Base-by-base conservation (phyloP, 1,140 invertebrate species). In the Himalopsyche phryganea region DNA sequence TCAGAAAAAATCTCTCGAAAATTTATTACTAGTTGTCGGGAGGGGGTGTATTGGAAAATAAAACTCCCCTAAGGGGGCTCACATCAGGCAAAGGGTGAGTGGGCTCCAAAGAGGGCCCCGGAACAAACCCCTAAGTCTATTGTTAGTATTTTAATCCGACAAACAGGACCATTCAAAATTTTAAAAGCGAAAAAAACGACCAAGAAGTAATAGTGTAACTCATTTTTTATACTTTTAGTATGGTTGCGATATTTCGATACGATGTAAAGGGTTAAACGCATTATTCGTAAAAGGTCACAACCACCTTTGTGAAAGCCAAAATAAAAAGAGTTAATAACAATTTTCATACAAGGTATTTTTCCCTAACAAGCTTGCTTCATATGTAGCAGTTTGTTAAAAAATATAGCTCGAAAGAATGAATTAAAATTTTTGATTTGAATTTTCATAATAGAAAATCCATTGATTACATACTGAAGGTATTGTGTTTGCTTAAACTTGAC, bases 111-210 rank as follows among this genome's bases (percentile, higher is more conserved):
- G 28, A 48, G 46, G 35, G 42, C 15, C 32, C 28, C 49, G 44
- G 32, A 23, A 58, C 58, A 44, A 54, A 50, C 61, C 62, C 58
- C 54, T 42, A 57, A 44, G 15, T 44, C 54, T 44, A 58, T 64
- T 64, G 57, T 64, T 54, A 51, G 50, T 46, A 45, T 64, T 64
- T 60, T 64, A 64, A 64, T 64, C 58, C 62, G 62, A 60, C 58
- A 64, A 64, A 64, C 62, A 60, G 58, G 40, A 36, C 58, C 58
- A 60, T 64, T 64, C 51, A 64, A 63, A 63, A 42, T 42, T 63
- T 58, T 59, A 54, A 63, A 59, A 58, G 56, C 51, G 61, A 59
- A 57, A 49, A 63, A 63, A 63, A 33, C 48, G 48, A 61, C 53
- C 40, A 51, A 52, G 42, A 62, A 38, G 45, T 51, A 38, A 57